Evolutionary conservation across 2,797 vertebrate species (phyloP), one percentile per base, ranked within the genome.

Genomic region (Pangasius larnaudii): DNA sequence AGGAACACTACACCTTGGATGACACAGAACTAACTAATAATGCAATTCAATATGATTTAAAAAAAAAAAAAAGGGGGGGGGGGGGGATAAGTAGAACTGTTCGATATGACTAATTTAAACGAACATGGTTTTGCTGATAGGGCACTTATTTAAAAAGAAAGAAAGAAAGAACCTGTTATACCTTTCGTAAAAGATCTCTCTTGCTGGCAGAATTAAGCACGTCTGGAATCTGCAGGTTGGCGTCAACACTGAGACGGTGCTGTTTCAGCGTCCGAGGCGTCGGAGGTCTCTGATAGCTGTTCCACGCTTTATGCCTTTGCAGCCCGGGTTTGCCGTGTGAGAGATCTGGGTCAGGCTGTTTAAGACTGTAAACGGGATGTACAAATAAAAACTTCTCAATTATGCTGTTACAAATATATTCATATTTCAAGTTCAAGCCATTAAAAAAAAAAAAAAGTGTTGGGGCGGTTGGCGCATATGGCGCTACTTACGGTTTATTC

Each of bases 181-280:
- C 98, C 97, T 97, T 97, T 92, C 97, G 95, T 78, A 99, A 96
- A 89, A 99, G 96, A 92, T 99, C 98, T 91, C 97, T 97, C 92
- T 99, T 99, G 94, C 96, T 98, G 90, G 98, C 97, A 30, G 96
- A 95, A 90, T 97, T 98, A 75, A 99, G 91, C 88, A 95, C 98
- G 86, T 99, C 99, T 1, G 99, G 99, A 90, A 99, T 99, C 93
- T 99, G 97, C 91, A 99, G 94, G 94, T 99, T 98, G 88, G 97
- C 97, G 90, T 99, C 99, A 85, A 98, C 97, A 16, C 98, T 99
- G 92, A 99, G 96, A 8, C 98, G 97, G 88, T 98, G 96, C 91
- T 95, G 98, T 94, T 99, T 99, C 0, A 95, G 96, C 39, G 96
- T 94, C 53, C 98, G 96, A 16, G 97, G 97, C 5, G 96, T 96